Percentiles rank a stretch among this genome's conserved stretches.
Conservation (phyloP, 2,797 vertebrate species). For the Coluber constrictor region DNA sequence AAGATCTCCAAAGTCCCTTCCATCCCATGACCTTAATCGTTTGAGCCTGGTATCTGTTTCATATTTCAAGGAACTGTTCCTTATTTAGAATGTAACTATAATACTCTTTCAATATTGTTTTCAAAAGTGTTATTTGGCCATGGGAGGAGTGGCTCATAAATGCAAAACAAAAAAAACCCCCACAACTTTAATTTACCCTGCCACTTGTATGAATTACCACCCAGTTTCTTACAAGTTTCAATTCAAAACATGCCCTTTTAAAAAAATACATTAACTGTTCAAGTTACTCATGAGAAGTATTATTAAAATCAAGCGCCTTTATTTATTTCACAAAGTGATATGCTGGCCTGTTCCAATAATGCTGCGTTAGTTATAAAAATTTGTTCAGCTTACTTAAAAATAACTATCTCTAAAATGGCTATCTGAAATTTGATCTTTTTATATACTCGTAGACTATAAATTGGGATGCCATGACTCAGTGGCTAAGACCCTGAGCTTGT, state of each 20-base stretch:
- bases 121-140: neutral
- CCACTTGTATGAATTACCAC: neutral
- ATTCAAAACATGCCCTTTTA: neutral
- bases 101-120: neutral
- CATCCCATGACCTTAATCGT: neutral
- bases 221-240: neutral
- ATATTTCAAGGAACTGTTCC: neutral
- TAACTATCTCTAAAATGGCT: neutral
- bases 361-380: neutral
- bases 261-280: neutral
- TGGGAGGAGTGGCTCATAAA: neutral
- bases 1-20: neutral
- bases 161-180: neutral
- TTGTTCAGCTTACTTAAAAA: neutral
- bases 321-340: neutral
- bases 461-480: too few relatives aligned
- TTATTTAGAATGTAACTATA: neutral
- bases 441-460: neutral
- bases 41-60: neutral
- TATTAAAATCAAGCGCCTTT: neutral
- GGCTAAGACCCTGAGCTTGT: too few relatives aligned
- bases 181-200: neutral
- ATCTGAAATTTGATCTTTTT: neutral
- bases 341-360: neutral
- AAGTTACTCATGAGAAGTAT: neutral